phyloP scores from a whole-genome alignment of 2,888 invertebrate species.

The Clunio marinus region DNA sequence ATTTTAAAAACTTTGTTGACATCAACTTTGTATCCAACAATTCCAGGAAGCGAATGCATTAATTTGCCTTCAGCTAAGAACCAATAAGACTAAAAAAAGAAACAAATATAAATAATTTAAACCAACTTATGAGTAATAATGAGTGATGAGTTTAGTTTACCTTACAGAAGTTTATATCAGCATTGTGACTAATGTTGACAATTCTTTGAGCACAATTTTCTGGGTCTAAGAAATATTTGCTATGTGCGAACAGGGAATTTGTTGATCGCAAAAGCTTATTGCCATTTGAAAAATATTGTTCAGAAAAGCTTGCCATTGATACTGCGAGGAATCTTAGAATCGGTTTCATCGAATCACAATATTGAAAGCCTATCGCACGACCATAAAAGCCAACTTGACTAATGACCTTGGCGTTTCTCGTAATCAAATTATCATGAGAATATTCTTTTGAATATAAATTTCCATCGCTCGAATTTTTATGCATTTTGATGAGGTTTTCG shows the following conservation, averaged over 20 bases:
- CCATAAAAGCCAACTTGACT: slow-evolving; percentile 96
- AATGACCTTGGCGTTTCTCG: slow-evolving; percentile 72
- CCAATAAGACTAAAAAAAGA: slow-evolving; percentile 57
- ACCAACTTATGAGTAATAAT: too few relatives aligned
- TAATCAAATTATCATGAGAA: slow-evolving; percentile 65
- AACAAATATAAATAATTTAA: slow-evolving; percentile 48
- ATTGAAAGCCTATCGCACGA: slow-evolving; percentile 61
- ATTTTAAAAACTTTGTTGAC: slow-evolving; percentile 82
- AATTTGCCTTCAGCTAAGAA: slow-evolving; percentile 69
- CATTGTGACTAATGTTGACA: slow-evolving; percentile 86
- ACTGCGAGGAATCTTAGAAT: slow-evolving; percentile 78
- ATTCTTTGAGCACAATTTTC: slow-evolving; percentile 84
- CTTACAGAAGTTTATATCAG: slow-evolving; percentile 91
- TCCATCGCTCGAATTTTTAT: slow-evolving; percentile 61
- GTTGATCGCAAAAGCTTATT: slow-evolving; percentile 59
- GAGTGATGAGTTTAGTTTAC: slow-evolving; percentile 10
- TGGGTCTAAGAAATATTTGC: slow-evolving; percentile 82
- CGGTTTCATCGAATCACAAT: slow-evolving; percentile 77
- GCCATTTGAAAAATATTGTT: slow-evolving; percentile 78
- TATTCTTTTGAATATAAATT: slow-evolving; percentile 65
- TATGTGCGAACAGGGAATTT: slow-evolving; percentile 65
- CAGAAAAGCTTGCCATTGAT: slow-evolving; percentile 90
- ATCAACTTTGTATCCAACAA: slow-evolving; percentile 74
- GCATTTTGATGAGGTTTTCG: slow-evolving; percentile 65
- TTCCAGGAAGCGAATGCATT: slow-evolving; percentile 73